Base-by-base conservation (phyloP, 2,797 vertebrate genomes). In the Molossus alvarezi region DNA sequence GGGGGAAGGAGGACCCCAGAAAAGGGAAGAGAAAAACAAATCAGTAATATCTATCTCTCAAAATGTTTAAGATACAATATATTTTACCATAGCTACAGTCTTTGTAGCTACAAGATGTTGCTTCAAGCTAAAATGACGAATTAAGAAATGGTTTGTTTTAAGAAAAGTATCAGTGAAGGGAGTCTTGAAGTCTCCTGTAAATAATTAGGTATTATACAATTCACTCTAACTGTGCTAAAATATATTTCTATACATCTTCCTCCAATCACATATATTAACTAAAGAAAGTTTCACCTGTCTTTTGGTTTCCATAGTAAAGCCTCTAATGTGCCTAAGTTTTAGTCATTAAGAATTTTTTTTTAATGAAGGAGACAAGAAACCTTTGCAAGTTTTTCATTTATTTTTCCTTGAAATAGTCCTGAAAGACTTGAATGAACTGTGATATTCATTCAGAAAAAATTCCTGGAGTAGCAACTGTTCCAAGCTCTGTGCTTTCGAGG, bases 11-110 rank as follows among this genome's bases (percentile, higher is more conserved):
- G n/a, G 20, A 58, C 65, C 6, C n/a, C 5, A 90, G 77, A 94
- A 94, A 92, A 12, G 0, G 3, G 1, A 14, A 85, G 17, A 83
- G 8, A 65, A 15, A 48, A 67, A 86, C 6, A 45, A 84, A 75
- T 83, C 94, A 91, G 82, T 67, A 53, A 45, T 53, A 33, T 53
- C 2, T 64, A 88, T 90, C 67, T 83, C 8, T 20, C 33, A 67
- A 17, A 84, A 45, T 7, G 58, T 92, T 88, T 80, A 84, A 96
- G 11, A 45, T 14, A 55, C 51, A 90, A 21, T 33, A 62, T 95
- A 76, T 65, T 80, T n/a, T 9, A 64, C 1, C 3, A 1, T 69
- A 55, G 71, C 73, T 80, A 2, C 2, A 5, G 60, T 67, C 60
- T 89, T 92, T 64, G 55, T 48, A 82, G 10, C n/a, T 91, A 9